A percentile compares a stretch with the other conserved stretches of the same genome.
Evolutionary conservation across 2,113 vertebrate genomes (phyloP).

Genomic region (Grammomys surdaster): DNA sequence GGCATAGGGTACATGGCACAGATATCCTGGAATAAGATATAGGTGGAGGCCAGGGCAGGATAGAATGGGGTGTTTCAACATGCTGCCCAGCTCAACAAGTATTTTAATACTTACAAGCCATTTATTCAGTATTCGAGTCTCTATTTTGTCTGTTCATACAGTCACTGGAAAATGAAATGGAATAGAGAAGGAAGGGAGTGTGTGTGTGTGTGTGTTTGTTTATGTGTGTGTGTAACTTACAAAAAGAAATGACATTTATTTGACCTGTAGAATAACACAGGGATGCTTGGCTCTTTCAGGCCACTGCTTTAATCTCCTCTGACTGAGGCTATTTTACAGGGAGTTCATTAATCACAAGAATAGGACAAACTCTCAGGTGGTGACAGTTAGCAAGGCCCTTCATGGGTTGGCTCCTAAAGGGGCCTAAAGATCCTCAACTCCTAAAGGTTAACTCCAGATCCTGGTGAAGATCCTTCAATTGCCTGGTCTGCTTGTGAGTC

Average conservation of each 20-base stretch:
- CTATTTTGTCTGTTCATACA: not conserved
- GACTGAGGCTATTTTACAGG: not conserved
- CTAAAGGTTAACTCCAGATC: rapidly evolving
- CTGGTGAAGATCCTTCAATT: rapidly evolving
- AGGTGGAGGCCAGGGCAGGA: no score
- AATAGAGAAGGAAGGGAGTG: not conserved
- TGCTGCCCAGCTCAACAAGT: not conserved
- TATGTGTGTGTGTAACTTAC: not conserved
- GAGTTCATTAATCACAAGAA: not conserved
- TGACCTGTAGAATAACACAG: not conserved
- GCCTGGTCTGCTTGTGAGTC: not conserved
- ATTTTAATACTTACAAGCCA: not conserved
- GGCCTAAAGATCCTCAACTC: no score
- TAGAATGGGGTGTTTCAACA: not conserved
- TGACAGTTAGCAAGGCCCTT: not conserved
- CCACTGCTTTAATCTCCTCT: not conserved
- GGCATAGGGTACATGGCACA: no score
- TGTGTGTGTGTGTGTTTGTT: not conserved
- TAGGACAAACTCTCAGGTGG: not conserved
- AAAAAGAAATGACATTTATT: not conserved
- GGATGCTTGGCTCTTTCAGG: not conserved
- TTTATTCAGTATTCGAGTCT: not conserved
- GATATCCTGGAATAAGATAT: not conserved
- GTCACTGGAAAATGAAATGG: not conserved
- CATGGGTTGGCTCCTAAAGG: rapidly evolving